Evolutionary conservation across 2,797 vertebrate genomes (phyloP), one percentile per base, ranked within the genome.

Genomic region (Gymnopithys bicolor): DNA sequence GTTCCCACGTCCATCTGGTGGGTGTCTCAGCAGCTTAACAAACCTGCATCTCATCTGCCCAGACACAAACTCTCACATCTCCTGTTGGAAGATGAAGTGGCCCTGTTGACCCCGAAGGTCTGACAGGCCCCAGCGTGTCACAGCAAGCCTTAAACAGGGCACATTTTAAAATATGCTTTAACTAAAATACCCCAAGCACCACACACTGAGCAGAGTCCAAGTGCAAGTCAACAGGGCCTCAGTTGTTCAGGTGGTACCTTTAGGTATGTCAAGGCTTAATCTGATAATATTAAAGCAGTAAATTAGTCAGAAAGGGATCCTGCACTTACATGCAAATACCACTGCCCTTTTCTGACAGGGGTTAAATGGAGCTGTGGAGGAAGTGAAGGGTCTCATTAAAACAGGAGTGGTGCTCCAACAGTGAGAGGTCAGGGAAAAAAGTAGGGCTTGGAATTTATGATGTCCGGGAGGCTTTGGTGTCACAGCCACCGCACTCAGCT

Each of bases 381-480:
- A 96, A 95, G 82, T 49, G 63, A 88, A 76, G 59, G 78, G 84
- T 75, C 84, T 68, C 81, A 76, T 93, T 95, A 93, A 95, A 94
- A 82, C 52, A 96, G 78, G 76, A 83, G 55, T 69, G 39, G 60
- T 74, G 64, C 68, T 94, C 76, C 67, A 77, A 77, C 83, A 83
- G 48, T 49, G 56, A 90, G 87, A 90, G 71, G 87, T 84, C 86
- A 90, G 94, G 11, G 33, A 82, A 90, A 94, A 95, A 89, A 81
- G 75, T 48, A 90, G 75, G 56, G 92, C 73, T 94, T 94, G 94
- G 95, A 93, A 94, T 96, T 96, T 93, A 96, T 94, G 93, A 76
- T 96, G 90, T 94, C 89, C 90, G 97, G 87, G 93, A 97, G 96
- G 94, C 93, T 95, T 83, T 76, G 75, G 92, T 94, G 90, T 94